Conservation (phyloP, 2,113 vertebrate species). For the Lamprologus sp. region DNA sequence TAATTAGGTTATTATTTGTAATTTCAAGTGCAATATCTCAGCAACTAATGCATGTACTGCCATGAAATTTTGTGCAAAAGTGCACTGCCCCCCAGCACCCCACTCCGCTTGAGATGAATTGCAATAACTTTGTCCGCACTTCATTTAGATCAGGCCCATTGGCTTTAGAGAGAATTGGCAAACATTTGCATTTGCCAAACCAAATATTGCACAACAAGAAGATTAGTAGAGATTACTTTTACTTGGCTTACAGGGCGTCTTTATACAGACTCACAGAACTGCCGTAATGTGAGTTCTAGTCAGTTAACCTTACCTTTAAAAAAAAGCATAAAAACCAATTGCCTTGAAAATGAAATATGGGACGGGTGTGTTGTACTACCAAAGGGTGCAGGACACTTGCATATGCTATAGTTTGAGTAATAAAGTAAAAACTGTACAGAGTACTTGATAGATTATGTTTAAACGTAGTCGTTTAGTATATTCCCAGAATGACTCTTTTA, state of each 20-base stretch:
- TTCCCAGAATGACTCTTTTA: background rate
- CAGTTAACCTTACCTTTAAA: background rate
- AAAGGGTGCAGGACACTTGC: background rate
- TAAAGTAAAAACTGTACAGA: background rate
- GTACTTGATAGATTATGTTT: background rate
- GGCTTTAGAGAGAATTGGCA: background rate
- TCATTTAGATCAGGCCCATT: background rate
- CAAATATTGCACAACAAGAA: background rate
- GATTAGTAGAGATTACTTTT: background rate
- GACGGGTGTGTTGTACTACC: background rate
- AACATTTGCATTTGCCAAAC: background rate
- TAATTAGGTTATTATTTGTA: background rate
- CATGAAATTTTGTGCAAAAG: background rate
- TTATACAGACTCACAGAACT: background rate
- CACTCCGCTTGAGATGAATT: background rate
- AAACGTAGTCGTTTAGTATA: background rate
- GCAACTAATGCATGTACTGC: background rate
- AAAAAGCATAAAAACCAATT: background rate
- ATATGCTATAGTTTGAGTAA: background rate
- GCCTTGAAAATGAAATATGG: background rate
- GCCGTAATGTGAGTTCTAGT: background rate
- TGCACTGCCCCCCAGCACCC: accelerated
- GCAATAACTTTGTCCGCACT: background rate
- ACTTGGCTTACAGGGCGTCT: background rate
- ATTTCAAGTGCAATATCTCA: background rate